Conservation (phyloP, 2,797 vertebrate species). For the Danio albolineatus region DNA sequence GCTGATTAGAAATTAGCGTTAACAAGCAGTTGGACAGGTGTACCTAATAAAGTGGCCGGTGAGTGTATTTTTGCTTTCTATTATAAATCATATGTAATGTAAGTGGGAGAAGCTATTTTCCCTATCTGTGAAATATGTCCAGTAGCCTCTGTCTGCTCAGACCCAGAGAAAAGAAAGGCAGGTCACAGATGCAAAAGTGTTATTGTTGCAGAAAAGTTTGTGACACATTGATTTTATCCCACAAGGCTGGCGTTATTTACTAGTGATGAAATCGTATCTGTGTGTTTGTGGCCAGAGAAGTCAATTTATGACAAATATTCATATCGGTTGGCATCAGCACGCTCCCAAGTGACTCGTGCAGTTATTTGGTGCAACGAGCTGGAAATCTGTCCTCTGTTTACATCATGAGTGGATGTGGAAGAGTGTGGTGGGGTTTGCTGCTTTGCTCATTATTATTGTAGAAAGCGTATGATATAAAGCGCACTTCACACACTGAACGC, state of each 20-base stretch:
- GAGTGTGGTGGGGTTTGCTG: not conserved
- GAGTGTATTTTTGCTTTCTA: no score
- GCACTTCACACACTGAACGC: not conserved
- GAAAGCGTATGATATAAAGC: not conserved
- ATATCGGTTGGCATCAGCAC: slow-evolving; percentile 4
- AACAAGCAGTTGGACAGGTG: no score
- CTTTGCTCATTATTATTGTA: not conserved
- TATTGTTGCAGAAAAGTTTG: slow-evolving; percentile 46
- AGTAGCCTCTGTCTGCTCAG: slow-evolving; percentile 19
- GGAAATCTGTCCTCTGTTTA: not conserved
- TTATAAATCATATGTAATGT: no score
- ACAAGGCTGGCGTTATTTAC: not conserved
- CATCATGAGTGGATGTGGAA: not conserved
- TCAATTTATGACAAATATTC: slow-evolving; percentile 23
- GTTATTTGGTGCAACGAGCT: not conserved
- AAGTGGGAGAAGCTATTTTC: no score
- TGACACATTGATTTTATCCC: slow-evolving; percentile 12
- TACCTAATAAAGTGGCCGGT: no score
- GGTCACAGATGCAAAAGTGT: slow-evolving; percentile 47
- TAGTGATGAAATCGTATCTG: slow-evolving; percentile 13
- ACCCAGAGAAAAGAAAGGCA: slow-evolving; percentile 10
- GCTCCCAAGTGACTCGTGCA: not conserved
- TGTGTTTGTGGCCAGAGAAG: not conserved
- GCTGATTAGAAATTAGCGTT: no score
- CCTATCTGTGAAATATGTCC: not conserved